Percentiles rank a stretch among this genome's conserved stretches.
Evolutionary conservation across 2,113 vertebrate genomes (phyloP).

Genomic region (Gadus chalcogrammus): DNA sequence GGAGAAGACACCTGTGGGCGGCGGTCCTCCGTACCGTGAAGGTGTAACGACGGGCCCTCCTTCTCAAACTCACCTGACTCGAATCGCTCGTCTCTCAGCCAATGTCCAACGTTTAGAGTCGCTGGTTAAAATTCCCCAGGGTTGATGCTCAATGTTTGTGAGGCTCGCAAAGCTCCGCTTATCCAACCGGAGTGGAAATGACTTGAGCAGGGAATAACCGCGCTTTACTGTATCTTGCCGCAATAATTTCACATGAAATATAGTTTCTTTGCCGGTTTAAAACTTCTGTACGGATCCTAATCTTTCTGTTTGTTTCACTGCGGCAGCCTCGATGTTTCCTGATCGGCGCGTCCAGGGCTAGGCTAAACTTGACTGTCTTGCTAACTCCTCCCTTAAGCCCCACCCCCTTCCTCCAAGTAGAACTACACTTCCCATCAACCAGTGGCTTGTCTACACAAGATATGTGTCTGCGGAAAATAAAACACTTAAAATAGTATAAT

Average conservation of each 20-base stretch:
- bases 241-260: too few relatives aligned
- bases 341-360: slow-evolving; percentile 38
- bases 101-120: slow-evolving; percentile 39
- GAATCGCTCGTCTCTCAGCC: slow-evolving; percentile 46
- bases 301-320: slow-evolving; percentile 23
- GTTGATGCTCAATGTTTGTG: slow-evolving; percentile 12
- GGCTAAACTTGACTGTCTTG: slow-evolving; percentile 53
- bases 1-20: slow-evolving; percentile 50
- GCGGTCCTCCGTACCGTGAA: background rate
- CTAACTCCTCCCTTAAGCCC: slow-evolving; percentile 54
- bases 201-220: background rate
- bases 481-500: too few relatives aligned
- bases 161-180: background rate
- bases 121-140: slow-evolving; percentile 21
- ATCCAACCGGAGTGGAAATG: too few relatives aligned
- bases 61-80: slow-evolving; percentile 69
- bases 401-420: background rate
- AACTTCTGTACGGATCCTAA: background rate
- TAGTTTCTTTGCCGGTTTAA: background rate
- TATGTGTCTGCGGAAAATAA: too few relatives aligned
- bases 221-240: background rate
- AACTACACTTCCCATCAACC: too few relatives aligned
- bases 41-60: slow-evolving; percentile 40
- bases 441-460: too few relatives aligned
- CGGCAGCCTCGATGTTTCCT: slow-evolving; percentile 61